Conservation (phyloP, 2,113 vertebrate genomes). For the Myiopsitta monachus region DNA sequence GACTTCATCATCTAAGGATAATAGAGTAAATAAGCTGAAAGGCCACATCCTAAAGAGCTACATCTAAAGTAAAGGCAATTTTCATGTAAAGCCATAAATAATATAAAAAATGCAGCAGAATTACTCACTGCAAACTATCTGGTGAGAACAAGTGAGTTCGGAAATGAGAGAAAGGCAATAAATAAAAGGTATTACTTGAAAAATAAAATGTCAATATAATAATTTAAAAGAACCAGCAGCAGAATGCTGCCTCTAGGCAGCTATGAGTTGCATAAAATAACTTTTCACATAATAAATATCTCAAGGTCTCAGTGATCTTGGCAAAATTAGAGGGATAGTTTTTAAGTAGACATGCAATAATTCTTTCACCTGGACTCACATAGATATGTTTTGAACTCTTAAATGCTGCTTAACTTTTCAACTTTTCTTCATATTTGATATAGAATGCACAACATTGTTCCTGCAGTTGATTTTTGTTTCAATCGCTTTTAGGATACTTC, state of each 20-base stretch:
- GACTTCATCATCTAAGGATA: neutral
- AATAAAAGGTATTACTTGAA: neutral
- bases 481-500: neutral
- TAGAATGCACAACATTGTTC: neutral
- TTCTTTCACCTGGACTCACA: neutral
- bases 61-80: neutral
- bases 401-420: neutral
- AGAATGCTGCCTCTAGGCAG: neutral
- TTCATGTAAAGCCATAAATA: neutral
- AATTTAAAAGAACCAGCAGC: slow-evolving; percentile 9
- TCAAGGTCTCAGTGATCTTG: slow-evolving; percentile 35
- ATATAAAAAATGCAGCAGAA: neutral
- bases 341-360: neutral
- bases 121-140: neutral
- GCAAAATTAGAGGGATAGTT: neutral
- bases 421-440: neutral
- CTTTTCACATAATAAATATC: neutral
- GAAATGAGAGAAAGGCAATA: neutral
- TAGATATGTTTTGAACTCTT: neutral
- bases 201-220: slow-evolving; percentile 42
- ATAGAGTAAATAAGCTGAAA: neutral
- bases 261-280: slow-evolving; percentile 9
- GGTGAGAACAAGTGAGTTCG: neutral
- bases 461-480: neutral
- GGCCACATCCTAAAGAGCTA: neutral